Conservation (phyloP, 2,113 vertebrate species). For the Aptenodytes forsteri region DNA sequence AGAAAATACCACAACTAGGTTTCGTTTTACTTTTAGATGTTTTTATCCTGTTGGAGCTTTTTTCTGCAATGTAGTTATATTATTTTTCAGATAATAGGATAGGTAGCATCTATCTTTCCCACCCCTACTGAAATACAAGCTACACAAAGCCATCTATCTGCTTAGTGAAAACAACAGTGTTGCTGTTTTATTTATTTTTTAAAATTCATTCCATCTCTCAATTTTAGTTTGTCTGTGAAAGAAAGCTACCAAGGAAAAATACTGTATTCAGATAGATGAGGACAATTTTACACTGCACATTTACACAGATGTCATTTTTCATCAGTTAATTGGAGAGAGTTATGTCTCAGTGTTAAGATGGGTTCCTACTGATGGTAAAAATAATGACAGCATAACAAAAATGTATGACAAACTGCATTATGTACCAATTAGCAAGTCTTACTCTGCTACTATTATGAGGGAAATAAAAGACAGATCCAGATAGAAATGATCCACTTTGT, state of each 20-base stretch:
- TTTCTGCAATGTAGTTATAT: background rate
- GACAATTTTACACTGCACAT: background rate
- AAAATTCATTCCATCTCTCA: background rate
- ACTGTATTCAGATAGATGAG: background rate
- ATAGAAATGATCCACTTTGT: background rate
- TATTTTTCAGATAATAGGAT: background rate
- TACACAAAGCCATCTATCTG: background rate
- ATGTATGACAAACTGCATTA: constrained; percentile 13
- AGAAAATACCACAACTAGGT: background rate
- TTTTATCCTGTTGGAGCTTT: background rate
- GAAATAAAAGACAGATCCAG: background rate
- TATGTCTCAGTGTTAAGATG: background rate
- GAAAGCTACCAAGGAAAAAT: background rate
- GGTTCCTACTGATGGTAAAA: background rate
- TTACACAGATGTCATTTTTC: constrained; percentile 41
- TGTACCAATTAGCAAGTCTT: constrained; percentile 30
- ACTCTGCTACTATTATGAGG: background rate
- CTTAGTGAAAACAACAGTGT: background rate
- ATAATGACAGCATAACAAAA: constrained; percentile 11
- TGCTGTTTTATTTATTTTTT: background rate
- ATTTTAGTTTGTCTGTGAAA: background rate
- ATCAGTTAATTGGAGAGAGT: constrained; percentile 63
- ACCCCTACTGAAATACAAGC: background rate
- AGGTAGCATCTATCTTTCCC: background rate
- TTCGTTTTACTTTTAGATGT: background rate